Evolutionary conservation across 2,888 invertebrate species (phyloP).

Genomic region (Bombyx huttoni): DNA sequence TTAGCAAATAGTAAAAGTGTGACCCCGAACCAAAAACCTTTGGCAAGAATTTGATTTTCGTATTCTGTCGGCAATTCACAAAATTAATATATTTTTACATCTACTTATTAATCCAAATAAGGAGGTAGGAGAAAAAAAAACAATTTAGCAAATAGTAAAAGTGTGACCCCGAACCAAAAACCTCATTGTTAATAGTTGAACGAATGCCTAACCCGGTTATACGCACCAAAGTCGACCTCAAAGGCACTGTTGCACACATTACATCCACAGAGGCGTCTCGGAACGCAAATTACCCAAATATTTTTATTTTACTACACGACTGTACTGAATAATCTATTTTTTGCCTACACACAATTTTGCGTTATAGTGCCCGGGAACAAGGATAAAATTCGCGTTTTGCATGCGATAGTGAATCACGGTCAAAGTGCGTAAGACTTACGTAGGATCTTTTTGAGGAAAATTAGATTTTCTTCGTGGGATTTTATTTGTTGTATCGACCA

Average conservation of each 20-base stretch:
- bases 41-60: too few species aligned
- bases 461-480: not conserved
- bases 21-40: not conserved
- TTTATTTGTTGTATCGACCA: too few species aligned
- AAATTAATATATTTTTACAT: too few species aligned
- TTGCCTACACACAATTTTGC: not conserved
- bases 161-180: not conserved
- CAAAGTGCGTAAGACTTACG: not conserved
- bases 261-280: not conserved
- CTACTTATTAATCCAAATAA: too few species aligned
- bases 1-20: not conserved
- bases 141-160: not conserved
- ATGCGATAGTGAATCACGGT: not conserved
- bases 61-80: too few species aligned
- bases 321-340: not conserved
- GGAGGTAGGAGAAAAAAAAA: too few species aligned
- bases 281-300: conserved; percentile 28
- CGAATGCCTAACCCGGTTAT: not conserved
- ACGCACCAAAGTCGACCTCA: not conserved
- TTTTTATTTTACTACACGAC: conserved; percentile 8
- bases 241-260: conserved; percentile 3
- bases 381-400: not conserved
- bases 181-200: not conserved
- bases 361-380: not conserved
- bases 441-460: not conserved